A percentile compares a stretch with the other conserved stretches of the same genome.
phyloP scores from a whole-genome alignment of 1,140 invertebrate species.

The Drosophila arizonae region DNA sequence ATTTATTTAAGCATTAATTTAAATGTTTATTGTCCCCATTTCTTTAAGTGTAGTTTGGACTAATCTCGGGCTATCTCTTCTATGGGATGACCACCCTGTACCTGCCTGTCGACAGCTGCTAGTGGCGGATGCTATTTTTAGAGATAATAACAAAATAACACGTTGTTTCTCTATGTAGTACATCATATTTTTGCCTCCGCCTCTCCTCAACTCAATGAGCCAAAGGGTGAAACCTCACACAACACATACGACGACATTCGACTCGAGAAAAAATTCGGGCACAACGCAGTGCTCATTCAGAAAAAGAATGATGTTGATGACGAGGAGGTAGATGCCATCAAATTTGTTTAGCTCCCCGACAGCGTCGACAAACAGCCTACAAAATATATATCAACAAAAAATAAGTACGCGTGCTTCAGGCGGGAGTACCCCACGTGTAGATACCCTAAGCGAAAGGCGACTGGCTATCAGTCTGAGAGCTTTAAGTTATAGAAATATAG shows the following conservation, averaged over 20 bases:
- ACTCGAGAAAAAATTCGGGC: slow-evolving; percentile 43
- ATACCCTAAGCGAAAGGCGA: neutral
- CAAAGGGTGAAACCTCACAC: slow-evolving; percentile 45
- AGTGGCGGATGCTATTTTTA: slow-evolving; percentile 54
- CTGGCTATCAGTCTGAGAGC: neutral
- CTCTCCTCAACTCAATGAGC: slow-evolving; percentile 45
- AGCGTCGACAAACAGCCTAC: slow-evolving; percentile 28
- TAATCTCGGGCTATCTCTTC: neutral
- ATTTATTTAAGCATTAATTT: neutral
- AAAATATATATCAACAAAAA: slow-evolving; percentile 4
- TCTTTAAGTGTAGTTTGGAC: neutral
- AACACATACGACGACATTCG: slow-evolving; percentile 32
- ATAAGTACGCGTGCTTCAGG: neutral
- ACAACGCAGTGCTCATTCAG: slow-evolving; percentile 69
- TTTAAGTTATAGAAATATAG: too few relatives aligned
- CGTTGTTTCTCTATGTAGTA: slow-evolving; percentile 55
- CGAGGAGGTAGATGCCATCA: slow-evolving; percentile 60
- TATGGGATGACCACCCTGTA: slow-evolving; percentile 52
- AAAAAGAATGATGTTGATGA: slow-evolving; percentile 49
- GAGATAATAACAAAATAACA: slow-evolving; percentile 69
- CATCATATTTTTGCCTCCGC: slow-evolving; percentile 49
- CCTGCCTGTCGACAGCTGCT: slow-evolving; percentile 46
- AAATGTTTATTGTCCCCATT: neutral
- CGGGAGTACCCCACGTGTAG: neutral
- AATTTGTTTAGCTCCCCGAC: slow-evolving; percentile 66